These are phyloP conservation scores for Pocota personata DNA, from an alignment of 2,888 invertebrate genomes.

Conservation along the genomic window DNA sequence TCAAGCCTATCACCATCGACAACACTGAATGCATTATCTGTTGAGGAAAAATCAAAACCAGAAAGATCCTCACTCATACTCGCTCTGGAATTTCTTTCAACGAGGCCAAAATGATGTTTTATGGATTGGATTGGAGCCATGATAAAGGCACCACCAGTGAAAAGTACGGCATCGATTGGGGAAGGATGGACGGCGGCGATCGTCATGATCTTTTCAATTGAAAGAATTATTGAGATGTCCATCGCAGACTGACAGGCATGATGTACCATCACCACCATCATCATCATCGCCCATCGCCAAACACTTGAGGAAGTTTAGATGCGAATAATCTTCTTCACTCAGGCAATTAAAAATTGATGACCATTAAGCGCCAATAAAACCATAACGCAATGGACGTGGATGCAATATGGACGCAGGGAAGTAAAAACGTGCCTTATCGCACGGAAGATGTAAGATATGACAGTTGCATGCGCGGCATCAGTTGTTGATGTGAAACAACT, in stretches of 20 bases:
- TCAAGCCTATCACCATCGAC: slow-evolving; percentile 43
- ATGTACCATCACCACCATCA: slow-evolving; percentile 51
- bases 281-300: slow-evolving; percentile 15
- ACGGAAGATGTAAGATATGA: slow-evolving; percentile 59
- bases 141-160: slow-evolving; percentile 24
- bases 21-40: slow-evolving; percentile 41
- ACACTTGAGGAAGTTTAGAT: slow-evolving; percentile 42
- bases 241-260: slow-evolving; percentile 58
- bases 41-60: slow-evolving; percentile 17
- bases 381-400: slow-evolving; percentile 15
- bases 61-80: slow-evolving; percentile 29
- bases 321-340: slow-evolving; percentile 39
- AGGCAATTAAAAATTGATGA: slow-evolving; percentile 71
- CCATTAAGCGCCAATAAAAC: slow-evolving; percentile 67
- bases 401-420: slow-evolving; percentile 33
- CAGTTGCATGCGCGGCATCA: slow-evolving; percentile 46
- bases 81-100: slow-evolving; percentile 52
- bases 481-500: slow-evolving; percentile 65
- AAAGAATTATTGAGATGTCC: slow-evolving; percentile 71
- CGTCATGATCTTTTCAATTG: slow-evolving; percentile 60
- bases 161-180: not conserved
- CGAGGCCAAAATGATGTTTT: slow-evolving; percentile 52
- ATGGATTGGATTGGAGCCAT: slow-evolving; percentile 47
- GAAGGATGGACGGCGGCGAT: slow-evolving; percentile 45
- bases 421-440: slow-evolving; percentile 41